These are phyloP conservation scores for Vireo altiloquus DNA, from an alignment of 2,113 vertebrate species.

Conservation along the genomic window DNA sequence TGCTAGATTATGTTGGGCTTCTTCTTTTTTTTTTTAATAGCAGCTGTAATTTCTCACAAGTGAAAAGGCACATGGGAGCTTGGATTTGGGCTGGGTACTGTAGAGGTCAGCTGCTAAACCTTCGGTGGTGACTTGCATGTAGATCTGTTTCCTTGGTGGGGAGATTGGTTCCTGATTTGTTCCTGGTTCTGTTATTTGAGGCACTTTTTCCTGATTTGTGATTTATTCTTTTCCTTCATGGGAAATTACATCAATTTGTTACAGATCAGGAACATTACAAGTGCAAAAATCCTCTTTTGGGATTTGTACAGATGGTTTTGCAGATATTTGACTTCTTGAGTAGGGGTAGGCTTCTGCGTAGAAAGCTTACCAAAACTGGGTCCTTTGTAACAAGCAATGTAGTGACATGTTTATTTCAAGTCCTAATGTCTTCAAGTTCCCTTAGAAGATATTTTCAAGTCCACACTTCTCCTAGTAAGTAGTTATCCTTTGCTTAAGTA, in stretches of 20 bases:
- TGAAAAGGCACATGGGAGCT: neutral
- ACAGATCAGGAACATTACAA: neutral
- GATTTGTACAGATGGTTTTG: neutral
- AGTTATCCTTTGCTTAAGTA: neutral
- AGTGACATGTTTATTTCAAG: neutral
- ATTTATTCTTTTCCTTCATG: neutral
- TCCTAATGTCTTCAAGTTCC: neutral
- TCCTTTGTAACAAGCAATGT: neutral
- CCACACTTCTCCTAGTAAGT: neutral
- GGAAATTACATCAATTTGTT: neutral
- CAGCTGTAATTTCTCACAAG: neutral
- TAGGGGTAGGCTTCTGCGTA: neutral
- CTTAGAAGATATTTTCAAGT: neutral
- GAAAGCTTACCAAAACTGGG: neutral
- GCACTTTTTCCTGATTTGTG: neutral
- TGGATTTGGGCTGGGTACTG: neutral
- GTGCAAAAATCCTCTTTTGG: neutral
- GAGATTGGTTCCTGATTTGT: neutral
- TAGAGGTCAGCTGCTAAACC: neutral
- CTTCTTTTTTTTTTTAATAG: neutral
- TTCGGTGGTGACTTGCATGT: neutral
- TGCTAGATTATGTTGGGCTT: neutral
- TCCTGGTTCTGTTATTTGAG: neutral
- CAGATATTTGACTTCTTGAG: neutral
- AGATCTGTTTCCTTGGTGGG: neutral